Conservation (phyloP, 2,797 vertebrate species). For the Sebastes glaucus region DNA sequence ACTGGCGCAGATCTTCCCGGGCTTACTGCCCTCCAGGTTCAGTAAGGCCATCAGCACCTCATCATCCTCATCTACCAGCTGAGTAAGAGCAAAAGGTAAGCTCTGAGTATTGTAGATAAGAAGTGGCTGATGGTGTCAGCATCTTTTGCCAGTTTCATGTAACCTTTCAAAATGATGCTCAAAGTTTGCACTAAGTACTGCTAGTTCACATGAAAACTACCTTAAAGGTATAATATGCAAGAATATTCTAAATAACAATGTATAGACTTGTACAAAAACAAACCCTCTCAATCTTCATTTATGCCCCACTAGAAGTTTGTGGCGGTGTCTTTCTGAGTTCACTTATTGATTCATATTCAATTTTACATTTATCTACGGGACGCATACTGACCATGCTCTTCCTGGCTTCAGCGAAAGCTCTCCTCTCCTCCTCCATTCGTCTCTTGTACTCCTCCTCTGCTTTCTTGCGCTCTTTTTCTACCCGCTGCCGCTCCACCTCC, state of each 20-base stretch:
- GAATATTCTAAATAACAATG: too few relatives aligned
- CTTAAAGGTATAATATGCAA: neutral
- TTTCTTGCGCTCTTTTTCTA: slow-evolving; percentile 90
- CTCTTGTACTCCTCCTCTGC: slow-evolving; percentile 91
- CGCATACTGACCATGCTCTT: slow-evolving; percentile 89
- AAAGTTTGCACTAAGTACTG: neutral
- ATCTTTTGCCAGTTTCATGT: neutral
- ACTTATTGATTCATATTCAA: neutral
- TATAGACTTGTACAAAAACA: too few relatives aligned
- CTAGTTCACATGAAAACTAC: neutral
- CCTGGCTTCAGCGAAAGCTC: slow-evolving; percentile 94
- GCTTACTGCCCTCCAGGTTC: slow-evolving; percentile 79
- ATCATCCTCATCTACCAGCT: slow-evolving; percentile 85
- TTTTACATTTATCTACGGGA: neutral
- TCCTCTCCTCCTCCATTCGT: slow-evolving; percentile 95
- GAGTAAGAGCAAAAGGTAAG: slow-evolving; percentile 11
- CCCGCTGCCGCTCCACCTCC: slow-evolving; percentile 92
- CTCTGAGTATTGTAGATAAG: neutral
- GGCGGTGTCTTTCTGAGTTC: neutral
- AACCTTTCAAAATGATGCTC: neutral
- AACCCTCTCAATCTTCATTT: too few relatives aligned
- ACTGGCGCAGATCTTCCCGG: slow-evolving; percentile 86
- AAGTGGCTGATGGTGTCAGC: neutral
- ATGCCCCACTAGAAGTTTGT: too few relatives aligned
- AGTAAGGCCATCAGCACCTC: slow-evolving; percentile 80